Evolutionary conservation across 1,140 invertebrate species (phyloP).

Genomic region (Drosophila auraria): DNA sequence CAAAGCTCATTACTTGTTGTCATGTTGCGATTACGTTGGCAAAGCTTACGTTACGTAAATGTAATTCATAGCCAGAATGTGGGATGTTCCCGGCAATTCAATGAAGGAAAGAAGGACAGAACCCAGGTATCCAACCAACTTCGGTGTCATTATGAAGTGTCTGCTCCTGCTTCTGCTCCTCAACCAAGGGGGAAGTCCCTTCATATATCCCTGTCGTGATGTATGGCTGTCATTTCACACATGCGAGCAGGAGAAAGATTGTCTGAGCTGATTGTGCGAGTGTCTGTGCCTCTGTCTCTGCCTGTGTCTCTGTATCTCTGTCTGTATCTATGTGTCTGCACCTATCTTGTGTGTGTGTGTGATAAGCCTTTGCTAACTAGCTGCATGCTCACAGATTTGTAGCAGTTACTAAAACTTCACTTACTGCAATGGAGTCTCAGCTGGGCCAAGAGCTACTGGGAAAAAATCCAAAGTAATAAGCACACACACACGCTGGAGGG

Average conservation of each 20-base stretch:
- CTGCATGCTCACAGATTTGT: constrained; percentile 61
- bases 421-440: constrained; percentile 37
- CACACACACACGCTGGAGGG: not conserved
- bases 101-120: not conserved
- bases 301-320: not conserved
- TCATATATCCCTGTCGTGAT: constrained; percentile 37
- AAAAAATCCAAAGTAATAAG: constrained; percentile 4
- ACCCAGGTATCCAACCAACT: constrained; percentile 13
- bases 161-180: constrained; percentile 19
- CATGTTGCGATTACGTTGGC: constrained; percentile 68
- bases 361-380: constrained; percentile 58
- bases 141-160: constrained; percentile 72
- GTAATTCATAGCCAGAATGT: constrained; percentile 58
- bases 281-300: constrained; percentile 5
- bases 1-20: constrained; percentile 72
- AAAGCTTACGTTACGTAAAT: constrained; percentile 70
- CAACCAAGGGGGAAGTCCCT: constrained; percentile 2
- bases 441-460: constrained; percentile 6
- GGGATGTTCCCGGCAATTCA: constrained; percentile 21
- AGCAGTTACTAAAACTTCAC: constrained; percentile 56
- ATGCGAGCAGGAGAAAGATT: constrained; percentile 39
- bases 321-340: constrained; percentile 12
- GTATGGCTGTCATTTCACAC: constrained; percentile 64
- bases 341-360: constrained; percentile 15
- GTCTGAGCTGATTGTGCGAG: constrained; percentile 43